Conservation (phyloP, 2,888 invertebrate species). For the Hoplodrina blanda region DNA sequence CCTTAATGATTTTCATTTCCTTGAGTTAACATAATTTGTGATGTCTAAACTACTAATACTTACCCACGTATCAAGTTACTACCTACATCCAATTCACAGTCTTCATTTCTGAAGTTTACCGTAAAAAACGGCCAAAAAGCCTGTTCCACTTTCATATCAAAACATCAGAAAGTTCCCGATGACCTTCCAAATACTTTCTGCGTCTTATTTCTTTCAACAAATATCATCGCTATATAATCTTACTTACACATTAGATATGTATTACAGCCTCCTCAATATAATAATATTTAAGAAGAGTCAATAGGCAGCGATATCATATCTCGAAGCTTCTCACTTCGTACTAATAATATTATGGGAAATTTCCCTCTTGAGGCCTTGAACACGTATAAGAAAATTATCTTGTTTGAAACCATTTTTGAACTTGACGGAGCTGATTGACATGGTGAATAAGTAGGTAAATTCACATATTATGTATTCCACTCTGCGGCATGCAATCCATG, state of each 20-base stretch:
- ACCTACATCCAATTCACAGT: neutral
- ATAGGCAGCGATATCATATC: neutral
- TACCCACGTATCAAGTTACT: neutral
- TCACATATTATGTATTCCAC: neutral
- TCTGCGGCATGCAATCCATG: neutral
- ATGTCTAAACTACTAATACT: neutral
- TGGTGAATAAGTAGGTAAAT: neutral
- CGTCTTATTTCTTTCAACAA: constrained; percentile 16
- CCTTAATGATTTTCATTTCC: neutral
- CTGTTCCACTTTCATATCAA: neutral
- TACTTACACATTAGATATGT: constrained; percentile 22
- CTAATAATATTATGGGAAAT: constrained; percentile 10
- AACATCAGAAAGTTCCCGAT: neutral
- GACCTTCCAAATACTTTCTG: constrained; percentile 4
- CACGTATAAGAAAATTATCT: neutral
- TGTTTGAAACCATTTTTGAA: neutral
- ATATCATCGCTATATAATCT: constrained; percentile 4
- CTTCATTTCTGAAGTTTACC: neutral
- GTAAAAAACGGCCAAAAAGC: neutral
- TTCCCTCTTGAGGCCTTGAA: neutral
- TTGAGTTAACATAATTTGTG: neutral
- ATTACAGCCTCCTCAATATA: neutral
- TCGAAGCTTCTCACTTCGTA: neutral
- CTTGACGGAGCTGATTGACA: neutral
- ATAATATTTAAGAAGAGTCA: constrained; percentile 6